Base-by-base conservation (phyloP, 2,113 vertebrate genomes). In the Aleadryas rufinucha region DNA sequence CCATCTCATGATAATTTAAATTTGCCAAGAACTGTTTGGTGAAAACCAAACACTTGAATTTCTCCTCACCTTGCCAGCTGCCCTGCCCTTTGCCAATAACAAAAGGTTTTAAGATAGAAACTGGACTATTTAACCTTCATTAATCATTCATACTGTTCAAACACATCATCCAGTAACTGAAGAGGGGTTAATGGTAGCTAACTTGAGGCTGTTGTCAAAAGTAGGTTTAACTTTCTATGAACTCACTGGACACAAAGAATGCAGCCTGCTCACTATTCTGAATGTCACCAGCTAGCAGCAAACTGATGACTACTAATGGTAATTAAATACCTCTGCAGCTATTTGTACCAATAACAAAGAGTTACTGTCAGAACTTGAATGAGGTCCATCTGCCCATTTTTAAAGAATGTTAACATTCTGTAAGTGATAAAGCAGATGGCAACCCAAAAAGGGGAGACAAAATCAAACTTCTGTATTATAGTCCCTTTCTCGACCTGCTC, bases 71-170 rank as follows among this genome's bases (percentile, higher is more conserved):
- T 98, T 94, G 87, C 87, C 75, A 63, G 69, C 97, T 77, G 71
- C 96, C 97, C 85, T 97, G 95, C 95, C 97, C 97, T 97, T 96
- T 96, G 89, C 97, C 96, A 97, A 97, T 97, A 97, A 97, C 97
- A 98, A 98, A 98, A 98, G 97, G 94, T 97, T 99, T 98, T 98
- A 98, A 98, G 98, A 96, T 97, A 98, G 97, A 98, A 98, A 97
- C 96, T 97, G 98, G 97, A 98, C 98, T 98, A 98, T 98, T 98
- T 99, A 98, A 98, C 98, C 98, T 98, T 98, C 98, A 99, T 99
- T 98, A 99, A 98, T 99, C 98, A 99, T 99, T 99, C 98, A 99
- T 98, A 98, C 97, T 97, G 96, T 98, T 98, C 98, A 98, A 98
- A 98, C 98, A 98, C 97, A 98, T 97, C 98, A 97, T 98, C 97